A percentile compares a stretch with the other conserved stretches of the same genome.
Conservation (phyloP, 2,797 vertebrate species). For the Gambelia wislizenii region DNA sequence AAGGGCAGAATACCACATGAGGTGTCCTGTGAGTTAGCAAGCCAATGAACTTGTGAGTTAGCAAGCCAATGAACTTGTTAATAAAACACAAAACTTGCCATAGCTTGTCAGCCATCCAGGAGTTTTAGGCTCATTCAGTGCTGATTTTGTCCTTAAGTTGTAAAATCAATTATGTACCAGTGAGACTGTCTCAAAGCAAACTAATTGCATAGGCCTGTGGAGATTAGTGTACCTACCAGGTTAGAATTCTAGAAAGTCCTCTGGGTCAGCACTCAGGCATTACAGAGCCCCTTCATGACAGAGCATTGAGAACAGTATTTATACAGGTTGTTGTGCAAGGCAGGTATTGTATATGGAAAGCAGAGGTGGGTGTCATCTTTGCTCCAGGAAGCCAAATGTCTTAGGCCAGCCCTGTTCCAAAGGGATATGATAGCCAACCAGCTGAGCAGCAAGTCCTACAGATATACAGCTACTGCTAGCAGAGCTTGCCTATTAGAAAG, state of each 20-base stretch:
- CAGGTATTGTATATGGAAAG: neutral
- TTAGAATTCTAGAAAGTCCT: too few relatives aligned
- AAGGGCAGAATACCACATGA: neutral
- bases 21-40: slow-evolving; percentile 27
- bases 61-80: slow-evolving; percentile 42
- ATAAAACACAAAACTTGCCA: slow-evolving; percentile 50
- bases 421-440: too few relatives aligned
- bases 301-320: neutral
- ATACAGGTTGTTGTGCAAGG: neutral
- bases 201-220: neutral
- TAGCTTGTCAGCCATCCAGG: slow-evolving; percentile 63
- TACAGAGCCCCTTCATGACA: neutral
- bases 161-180: neutral
- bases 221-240: too few relatives aligned
- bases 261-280: too few relatives aligned
- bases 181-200: too few relatives aligned
- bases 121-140: slow-evolving; percentile 1
- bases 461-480: too few relatives aligned
- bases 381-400: too few relatives aligned
- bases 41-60: slow-evolving; percentile 12
- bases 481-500: too few relatives aligned
- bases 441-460: too few relatives aligned
- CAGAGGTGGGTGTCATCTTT: too few relatives aligned
- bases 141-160: neutral
- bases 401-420: too few relatives aligned